A percentile compares a stretch with the other conserved stretches of the same genome.
Evolutionary conservation across 2,888 invertebrate species (phyloP).

Genomic region (Ochropacha duplaris): DNA sequence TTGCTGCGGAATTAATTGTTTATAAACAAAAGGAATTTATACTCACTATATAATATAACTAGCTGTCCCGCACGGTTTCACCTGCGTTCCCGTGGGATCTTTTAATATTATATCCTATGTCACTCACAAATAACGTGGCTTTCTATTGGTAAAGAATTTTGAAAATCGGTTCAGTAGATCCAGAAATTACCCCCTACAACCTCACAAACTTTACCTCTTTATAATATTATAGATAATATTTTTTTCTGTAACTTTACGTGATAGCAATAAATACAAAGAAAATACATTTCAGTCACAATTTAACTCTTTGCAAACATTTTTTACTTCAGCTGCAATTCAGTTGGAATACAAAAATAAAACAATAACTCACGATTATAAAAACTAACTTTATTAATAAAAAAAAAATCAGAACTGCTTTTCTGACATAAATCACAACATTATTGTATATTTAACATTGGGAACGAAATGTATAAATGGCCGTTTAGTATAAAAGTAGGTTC

Average conservation of each 20-base stretch:
- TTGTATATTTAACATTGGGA: conserved; percentile 13
- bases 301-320: not conserved
- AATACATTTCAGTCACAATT: not conserved
- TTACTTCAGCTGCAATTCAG: not conserved
- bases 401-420: conserved; percentile 13
- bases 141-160: too few relatives aligned
- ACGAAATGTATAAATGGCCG: not conserved
- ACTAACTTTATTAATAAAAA: conserved; percentile 46
- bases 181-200: too few relatives aligned
- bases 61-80: too few relatives aligned
- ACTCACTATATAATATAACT: too few relatives aligned
- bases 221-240: too few relatives aligned
- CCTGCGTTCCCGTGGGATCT: too few relatives aligned
- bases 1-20: not conserved
- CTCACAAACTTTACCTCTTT: too few relatives aligned
- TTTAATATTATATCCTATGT: too few relatives aligned
- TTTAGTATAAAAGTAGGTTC: not conserved
- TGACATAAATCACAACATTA: conserved; percentile 16
- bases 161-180: too few relatives aligned
- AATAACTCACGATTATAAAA: conserved; percentile 34
- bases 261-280: not conserved
- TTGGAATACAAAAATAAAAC: conserved; percentile 23
- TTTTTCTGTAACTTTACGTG: not conserved
- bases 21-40: too few relatives aligned
- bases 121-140: too few relatives aligned